Evolutionary conservation across 2,888 invertebrate species (phyloP).

Genomic region (Drosophila atroscutellata): DNA sequence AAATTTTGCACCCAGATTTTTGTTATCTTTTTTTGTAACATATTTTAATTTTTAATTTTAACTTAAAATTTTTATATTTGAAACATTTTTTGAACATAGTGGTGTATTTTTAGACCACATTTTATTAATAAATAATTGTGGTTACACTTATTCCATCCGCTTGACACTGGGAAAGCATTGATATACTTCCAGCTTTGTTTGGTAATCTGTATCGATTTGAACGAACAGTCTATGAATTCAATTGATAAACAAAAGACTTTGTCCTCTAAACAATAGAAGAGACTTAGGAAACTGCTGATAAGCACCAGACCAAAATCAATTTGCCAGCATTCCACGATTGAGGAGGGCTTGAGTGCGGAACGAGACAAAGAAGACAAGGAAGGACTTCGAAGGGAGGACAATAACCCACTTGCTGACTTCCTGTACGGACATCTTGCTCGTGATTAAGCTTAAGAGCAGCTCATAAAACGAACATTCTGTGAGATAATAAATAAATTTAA

Average conservation of each 20-base stretch:
- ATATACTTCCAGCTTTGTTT: constrained; percentile 8
- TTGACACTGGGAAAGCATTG: neutral
- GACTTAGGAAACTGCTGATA: constrained; percentile 29
- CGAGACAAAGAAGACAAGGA: constrained; percentile 13
- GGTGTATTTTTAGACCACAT: neutral
- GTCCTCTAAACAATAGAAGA: constrained; percentile 3
- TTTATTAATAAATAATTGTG: neutral
- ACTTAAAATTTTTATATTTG: neutral
- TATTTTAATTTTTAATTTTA: neutral
- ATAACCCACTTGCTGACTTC: constrained; percentile 11
- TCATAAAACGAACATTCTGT: constrained; percentile 44
- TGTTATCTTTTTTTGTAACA: neutral
- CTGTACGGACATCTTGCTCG: constrained; percentile 13
- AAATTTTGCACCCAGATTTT: neutral
- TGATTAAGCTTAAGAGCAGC: constrained; percentile 45
- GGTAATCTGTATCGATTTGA: constrained; percentile 46
- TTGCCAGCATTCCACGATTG: constrained; percentile 26
- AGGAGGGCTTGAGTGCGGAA: neutral
- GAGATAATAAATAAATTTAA: constrained; percentile 76
- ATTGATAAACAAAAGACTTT: constrained; percentile 46
- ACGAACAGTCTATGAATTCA: constrained; percentile 27
- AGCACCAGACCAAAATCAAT: constrained; percentile 34
- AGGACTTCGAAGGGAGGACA: constrained; percentile 5
- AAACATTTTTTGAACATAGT: neutral
- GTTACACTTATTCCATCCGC: neutral